phyloP scores from a whole-genome alignment of 2,113 vertebrate genomes.

The Phrynosoma blainvillii region DNA sequence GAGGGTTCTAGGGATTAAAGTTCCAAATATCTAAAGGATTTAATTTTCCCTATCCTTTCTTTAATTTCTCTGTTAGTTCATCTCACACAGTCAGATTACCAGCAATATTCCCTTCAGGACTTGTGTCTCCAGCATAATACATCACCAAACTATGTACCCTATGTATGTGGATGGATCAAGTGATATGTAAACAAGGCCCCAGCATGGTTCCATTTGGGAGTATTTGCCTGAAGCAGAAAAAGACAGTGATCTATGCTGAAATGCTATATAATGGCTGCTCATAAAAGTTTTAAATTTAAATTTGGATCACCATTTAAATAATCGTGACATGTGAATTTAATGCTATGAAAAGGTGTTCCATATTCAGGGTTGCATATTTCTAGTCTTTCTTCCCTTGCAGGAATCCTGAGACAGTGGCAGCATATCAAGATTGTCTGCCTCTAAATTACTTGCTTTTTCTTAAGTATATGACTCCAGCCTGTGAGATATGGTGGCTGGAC shows the following conservation, averaged over 20 bases:
- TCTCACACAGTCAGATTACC: not conserved
- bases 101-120: not conserved
- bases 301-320: too few species aligned
- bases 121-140: not conserved
- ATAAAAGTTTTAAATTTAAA: too few species aligned
- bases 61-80: not conserved
- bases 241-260: not conserved
- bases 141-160: not conserved
- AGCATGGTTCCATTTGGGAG: not conserved
- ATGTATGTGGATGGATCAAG: not conserved
- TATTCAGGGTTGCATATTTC: not conserved
- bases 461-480: not conserved
- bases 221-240: not conserved
- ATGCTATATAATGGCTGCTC: too few species aligned
- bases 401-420: not conserved
- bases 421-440: too few species aligned
- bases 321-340: not conserved
- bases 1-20: not conserved
- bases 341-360: not conserved
- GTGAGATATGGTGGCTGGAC: too few species aligned
- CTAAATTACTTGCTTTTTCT: not conserved
- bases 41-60: not conserved
- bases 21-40: not conserved
- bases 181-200: not conserved
- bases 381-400: not conserved